Evolutionary conservation across 2,797 vertebrate genomes (phyloP).

Genomic region (Masticophis lateralis): DNA sequence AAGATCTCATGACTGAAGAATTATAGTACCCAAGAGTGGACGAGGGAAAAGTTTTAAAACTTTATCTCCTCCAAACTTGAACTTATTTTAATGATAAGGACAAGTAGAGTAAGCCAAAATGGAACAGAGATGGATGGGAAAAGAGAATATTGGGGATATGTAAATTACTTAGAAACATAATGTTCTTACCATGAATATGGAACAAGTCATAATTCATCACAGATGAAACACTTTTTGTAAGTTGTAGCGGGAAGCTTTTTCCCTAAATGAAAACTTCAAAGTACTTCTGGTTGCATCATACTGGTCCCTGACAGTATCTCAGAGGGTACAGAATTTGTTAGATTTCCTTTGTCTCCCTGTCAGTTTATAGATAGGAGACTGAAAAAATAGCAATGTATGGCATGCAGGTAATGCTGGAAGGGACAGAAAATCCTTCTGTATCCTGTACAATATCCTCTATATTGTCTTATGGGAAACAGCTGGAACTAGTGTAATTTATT

Average conservation of each 20-base stretch:
- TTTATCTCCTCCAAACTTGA: not conserved
- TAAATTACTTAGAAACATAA: not conserved
- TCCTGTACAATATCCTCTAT: not conserved
- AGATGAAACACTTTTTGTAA: not conserved
- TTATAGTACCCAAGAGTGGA: not conserved
- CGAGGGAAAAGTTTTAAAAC: not conserved
- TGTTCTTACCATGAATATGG: not conserved
- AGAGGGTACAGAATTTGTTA: not conserved
- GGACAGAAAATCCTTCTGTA: not conserved
- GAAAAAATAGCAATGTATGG: not conserved
- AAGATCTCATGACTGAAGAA: not conserved
- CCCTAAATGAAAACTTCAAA: not conserved
- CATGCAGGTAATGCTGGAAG: not conserved
- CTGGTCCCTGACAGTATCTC: not conserved
- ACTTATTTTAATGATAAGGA: not conserved
- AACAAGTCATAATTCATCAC: not conserved
- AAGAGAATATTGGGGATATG: not conserved
- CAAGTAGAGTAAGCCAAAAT: not conserved
- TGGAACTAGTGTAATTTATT: not conserved
- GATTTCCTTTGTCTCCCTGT: not conserved
- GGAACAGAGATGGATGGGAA: not conserved
- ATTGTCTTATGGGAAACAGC: not conserved
- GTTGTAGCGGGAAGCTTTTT: not conserved
- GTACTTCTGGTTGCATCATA: not conserved
- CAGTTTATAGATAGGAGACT: not conserved